Percentiles rank a stretch among this genome's conserved stretches.
These are phyloP conservation scores for Gadus chalcogrammus DNA, from an alignment of 2,113 vertebrate genomes.

Conservation along the genomic window DNA sequence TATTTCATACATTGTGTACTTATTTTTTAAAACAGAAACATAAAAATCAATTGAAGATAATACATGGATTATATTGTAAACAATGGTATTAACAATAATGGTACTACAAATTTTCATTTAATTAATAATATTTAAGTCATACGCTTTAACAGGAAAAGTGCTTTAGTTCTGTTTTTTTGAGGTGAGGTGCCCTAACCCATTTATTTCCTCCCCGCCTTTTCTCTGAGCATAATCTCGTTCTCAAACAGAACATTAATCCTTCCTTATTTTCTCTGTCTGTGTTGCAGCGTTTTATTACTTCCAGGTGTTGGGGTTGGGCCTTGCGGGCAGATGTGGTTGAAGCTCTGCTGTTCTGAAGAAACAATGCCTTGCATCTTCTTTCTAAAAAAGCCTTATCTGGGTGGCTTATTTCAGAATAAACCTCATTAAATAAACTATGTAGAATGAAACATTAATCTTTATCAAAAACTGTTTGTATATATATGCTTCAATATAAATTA, in stretches of 20 bases:
- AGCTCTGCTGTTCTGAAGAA: constrained; percentile 32
- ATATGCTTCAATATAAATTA: too few relatives aligned
- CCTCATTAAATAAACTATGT: too few relatives aligned
- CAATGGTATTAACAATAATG: neutral
- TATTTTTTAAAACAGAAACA: neutral
- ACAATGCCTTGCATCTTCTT: neutral
- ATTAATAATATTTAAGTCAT: neutral
- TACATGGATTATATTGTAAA: neutral
- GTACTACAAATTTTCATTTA: neutral
- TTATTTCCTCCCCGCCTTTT: constrained; percentile 63
- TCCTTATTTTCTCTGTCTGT: constrained; percentile 68
- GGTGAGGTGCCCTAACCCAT: constrained; percentile 57
- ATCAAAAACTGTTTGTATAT: too few relatives aligned
- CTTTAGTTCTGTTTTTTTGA: constrained; percentile 58
- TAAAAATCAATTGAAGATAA: too few relatives aligned
- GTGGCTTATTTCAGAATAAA: neutral
- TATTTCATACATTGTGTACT: neutral
- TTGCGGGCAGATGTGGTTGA: constrained; percentile 64
- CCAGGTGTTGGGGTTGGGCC: constrained; percentile 72
- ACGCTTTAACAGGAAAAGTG: neutral
- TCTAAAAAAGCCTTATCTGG: constrained; percentile 24
- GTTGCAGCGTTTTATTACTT: constrained; percentile 71
- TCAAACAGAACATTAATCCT: constrained; percentile 76
- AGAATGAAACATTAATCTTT: too few relatives aligned
- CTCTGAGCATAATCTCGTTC: constrained; percentile 70